phyloP scores from a whole-genome alignment of 1,140 invertebrate genomes.

The Atta cephalotes region DNA sequence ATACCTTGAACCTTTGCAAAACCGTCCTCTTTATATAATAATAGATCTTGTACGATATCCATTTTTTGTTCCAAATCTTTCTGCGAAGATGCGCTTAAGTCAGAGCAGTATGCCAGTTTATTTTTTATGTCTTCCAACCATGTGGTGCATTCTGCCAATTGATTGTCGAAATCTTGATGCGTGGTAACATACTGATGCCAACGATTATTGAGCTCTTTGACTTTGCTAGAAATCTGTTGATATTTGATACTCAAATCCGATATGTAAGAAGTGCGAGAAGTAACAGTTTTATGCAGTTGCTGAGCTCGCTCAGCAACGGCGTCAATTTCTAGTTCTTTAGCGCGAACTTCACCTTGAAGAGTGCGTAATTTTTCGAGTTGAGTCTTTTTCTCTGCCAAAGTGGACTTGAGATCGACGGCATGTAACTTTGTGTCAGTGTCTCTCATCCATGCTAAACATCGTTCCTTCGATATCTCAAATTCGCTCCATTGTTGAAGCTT shows the following conservation, averaged over 20 bases:
- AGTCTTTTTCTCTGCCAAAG: conserved; percentile 93
- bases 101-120: conserved; percentile 94
- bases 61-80: conserved; percentile 95
- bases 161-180: conserved; percentile 95
- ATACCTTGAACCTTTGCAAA: conserved; percentile 94
- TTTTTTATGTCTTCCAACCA: conserved; percentile 95
- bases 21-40: conserved; percentile 96
- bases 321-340: conserved; percentile 97
- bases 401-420: conserved; percentile 95
- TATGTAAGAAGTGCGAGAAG: conserved; percentile 90
- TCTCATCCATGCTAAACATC: conserved; percentile 95
- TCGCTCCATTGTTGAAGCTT: conserved; percentile 96
- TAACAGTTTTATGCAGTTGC: conserved; percentile 90
- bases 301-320: conserved; percentile 96
- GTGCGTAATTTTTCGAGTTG: conserved; percentile 93
- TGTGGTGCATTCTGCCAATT: conserved; percentile 91
- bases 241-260: conserved; percentile 96
- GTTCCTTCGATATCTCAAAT: conserved; percentile 95
- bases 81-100: conserved; percentile 92
- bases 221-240: conserved; percentile 95
- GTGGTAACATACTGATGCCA: conserved; percentile 97
- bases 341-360: conserved; percentile 95
- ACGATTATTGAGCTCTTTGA: conserved; percentile 95
- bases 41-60: conserved; percentile 93
- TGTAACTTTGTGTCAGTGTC: conserved; percentile 95